These are phyloP conservation scores for Calephelis perditalis DNA, from an alignment of 2,888 invertebrate species.

Conservation along the genomic window DNA sequence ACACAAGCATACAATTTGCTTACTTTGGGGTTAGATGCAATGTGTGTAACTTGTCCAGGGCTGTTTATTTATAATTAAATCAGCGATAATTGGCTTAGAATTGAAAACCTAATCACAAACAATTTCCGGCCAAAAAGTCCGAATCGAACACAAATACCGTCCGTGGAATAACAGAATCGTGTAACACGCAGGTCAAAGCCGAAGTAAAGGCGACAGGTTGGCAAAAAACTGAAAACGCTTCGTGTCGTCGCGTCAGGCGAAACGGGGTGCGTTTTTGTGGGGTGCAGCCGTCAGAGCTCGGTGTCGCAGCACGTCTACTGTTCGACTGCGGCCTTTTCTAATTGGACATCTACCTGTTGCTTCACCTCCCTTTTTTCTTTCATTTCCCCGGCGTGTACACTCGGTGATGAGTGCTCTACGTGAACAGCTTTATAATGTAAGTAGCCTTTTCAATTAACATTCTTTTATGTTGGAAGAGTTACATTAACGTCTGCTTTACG, in stretches of 20 bases:
- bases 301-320: conserved; percentile 61
- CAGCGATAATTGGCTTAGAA: neutral
- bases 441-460: conserved; percentile 25
- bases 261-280: conserved; percentile 66
- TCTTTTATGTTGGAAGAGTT: neutral
- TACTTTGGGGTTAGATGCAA: no score
- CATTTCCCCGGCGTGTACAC: conserved; percentile 47
- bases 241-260: conserved; percentile 59
- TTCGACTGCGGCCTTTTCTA: conserved; percentile 65
- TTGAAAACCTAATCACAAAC: neutral
- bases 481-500: no score
- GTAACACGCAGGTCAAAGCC: conserved; percentile 52
- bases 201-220: conserved; percentile 59
- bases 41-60: no score
- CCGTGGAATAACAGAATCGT: conserved; percentile 24
- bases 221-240: conserved; percentile 54
- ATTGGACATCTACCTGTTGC: conserved; percentile 77
- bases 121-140: conserved; percentile 11
- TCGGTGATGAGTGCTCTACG: conserved; percentile 55
- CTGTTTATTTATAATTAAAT: neutral
- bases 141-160: conserved; percentile 6
- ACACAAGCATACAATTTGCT: no score
- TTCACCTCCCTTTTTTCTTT: conserved; percentile 59
- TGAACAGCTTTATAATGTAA: conserved; percentile 54
- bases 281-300: conserved; percentile 54